phyloP scores from a whole-genome alignment of 35 echinoderm and acorn worm species.

The Hemicentrotus pulcherrimus region DNA sequence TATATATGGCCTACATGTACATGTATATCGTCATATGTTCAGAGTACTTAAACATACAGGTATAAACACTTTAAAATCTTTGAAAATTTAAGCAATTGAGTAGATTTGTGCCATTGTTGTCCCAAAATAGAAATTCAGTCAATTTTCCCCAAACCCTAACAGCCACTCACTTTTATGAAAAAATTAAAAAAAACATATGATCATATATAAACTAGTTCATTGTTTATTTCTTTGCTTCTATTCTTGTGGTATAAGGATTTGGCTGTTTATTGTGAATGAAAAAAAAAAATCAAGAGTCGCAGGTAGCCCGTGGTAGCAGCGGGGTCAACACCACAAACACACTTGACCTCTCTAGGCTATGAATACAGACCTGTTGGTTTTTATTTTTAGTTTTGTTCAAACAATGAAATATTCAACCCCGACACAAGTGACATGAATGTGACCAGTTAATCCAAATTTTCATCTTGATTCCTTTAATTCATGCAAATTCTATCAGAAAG shows the following conservation, averaged over 20 bases:
- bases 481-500: no score
- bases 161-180: not conserved
- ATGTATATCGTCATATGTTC: no score
- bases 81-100: not conserved
- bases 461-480: no score
- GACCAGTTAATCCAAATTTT: no score
- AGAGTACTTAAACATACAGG: no score
- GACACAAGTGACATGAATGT: no score
- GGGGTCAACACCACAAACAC: not conserved
- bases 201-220: not conserved
- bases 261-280: not conserved
- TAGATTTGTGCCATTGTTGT: not conserved
- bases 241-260: not conserved
- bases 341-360: not conserved
- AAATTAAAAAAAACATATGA: not conserved
- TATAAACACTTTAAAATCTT: no score
- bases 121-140: not conserved
- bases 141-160: no score
- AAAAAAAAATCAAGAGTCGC: not conserved
- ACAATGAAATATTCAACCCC: no score
- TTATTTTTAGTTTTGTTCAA: not conserved
- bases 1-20: no score
- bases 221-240: slow-evolving; percentile 19
- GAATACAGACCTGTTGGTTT: not conserved
- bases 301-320: not conserved